Percentiles rank a stretch among this genome's conserved stretches.
phyloP scores from a whole-genome alignment of 2,888 invertebrate genomes.

The Fissipunctia ypsillon region DNA sequence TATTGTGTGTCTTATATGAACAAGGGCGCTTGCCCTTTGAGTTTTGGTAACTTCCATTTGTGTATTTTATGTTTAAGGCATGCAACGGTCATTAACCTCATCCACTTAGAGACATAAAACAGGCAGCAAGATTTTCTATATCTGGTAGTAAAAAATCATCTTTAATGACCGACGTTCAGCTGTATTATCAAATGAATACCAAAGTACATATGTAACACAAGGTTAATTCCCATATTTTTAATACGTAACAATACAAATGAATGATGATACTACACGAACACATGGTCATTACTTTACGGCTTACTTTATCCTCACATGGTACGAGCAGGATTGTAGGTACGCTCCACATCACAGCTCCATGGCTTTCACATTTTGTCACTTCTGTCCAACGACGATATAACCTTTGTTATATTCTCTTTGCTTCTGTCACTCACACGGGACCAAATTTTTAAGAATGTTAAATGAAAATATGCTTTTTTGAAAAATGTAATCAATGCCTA shows the following conservation, averaged over 20 bases:
- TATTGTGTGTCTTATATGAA: constrained; percentile 77
- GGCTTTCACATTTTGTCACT: too few relatives aligned
- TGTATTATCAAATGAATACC: constrained; percentile 22
- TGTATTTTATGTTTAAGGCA: constrained; percentile 32
- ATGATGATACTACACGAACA: constrained; percentile 15
- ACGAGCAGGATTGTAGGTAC: constrained; percentile 5
- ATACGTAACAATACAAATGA: constrained; percentile 24
- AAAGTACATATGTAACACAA: constrained; percentile 28
- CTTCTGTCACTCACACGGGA: too few relatives aligned
- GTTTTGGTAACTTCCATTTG: constrained; percentile 75
- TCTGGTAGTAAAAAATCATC: constrained; percentile 29
- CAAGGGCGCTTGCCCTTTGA: constrained; percentile 76
- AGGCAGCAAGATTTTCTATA: neutral
- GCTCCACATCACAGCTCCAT: too few relatives aligned
- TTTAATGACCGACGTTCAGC: constrained; percentile 26
- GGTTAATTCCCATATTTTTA: constrained; percentile 39
- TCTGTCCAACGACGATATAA: too few relatives aligned
- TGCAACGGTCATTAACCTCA: constrained; percentile 30
- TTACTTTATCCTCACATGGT: neutral
- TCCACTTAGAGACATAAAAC: constrained; percentile 1
- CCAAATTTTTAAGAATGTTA: too few relatives aligned
- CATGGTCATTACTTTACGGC: constrained; percentile 1
- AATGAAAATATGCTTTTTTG: too few relatives aligned
- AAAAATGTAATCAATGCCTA: too few relatives aligned
- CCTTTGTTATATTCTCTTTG: too few relatives aligned